A percentile compares a stretch with the other conserved stretches of the same genome.
phyloP scores from a whole-genome alignment of 2,888 invertebrate genomes.

The Cheilosia soror region DNA sequence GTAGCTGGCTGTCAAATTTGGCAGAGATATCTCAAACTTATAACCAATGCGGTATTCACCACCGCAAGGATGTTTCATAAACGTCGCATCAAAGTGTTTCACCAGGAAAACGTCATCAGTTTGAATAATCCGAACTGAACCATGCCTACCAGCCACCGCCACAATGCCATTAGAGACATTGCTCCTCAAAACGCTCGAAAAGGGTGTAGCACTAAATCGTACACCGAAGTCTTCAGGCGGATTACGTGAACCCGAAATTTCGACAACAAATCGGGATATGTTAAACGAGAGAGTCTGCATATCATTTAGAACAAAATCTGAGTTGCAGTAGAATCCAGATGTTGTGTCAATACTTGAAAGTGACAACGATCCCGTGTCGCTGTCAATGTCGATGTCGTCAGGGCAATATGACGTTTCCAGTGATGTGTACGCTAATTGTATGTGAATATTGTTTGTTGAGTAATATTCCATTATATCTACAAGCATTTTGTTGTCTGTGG shows the following conservation, averaged over 20 bases:
- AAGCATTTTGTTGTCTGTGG: slow-evolving; percentile 87
- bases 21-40: slow-evolving; percentile 80
- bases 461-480: slow-evolving; percentile 85
- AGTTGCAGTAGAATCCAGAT: slow-evolving; percentile 77
- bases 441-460: slow-evolving; percentile 85
- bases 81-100: slow-evolving; percentile 83
- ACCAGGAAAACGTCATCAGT: slow-evolving; percentile 60
- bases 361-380: slow-evolving; percentile 83
- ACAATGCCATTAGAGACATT: slow-evolving; percentile 75
- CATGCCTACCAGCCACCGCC: slow-evolving; percentile 73
- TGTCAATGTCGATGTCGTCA: slow-evolving; percentile 80
- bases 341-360: slow-evolving; percentile 78
- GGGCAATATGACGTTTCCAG: slow-evolving; percentile 86
- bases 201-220: slow-evolving; percentile 65
- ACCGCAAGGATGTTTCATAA: slow-evolving; percentile 88
- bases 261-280: slow-evolving; percentile 47
- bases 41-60: slow-evolving; percentile 84
- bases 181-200: neutral
- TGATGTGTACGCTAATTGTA: slow-evolving; percentile 88
- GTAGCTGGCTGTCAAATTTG: slow-evolving; percentile 78
- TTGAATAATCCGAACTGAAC: slow-evolving; percentile 77
- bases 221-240: slow-evolving; percentile 31
- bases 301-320: slow-evolving; percentile 73
- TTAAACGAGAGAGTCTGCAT: slow-evolving; percentile 79
- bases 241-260: neutral